Conservation (phyloP, 2,113 vertebrate genomes). For the human (Homo sapiens) region GRCh38 chr5:82942001-82942500, state of each 20-base stretch:
- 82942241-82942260: background rate
- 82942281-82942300: background rate
- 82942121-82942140: background rate
- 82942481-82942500: background rate
- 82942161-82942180: background rate
- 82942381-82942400: background rate
- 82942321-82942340: background rate
- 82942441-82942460: background rate
- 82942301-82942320: background rate
- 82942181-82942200: background rate
- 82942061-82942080: slow-evolving; percentile 14
- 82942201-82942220: background rate
- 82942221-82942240: background rate
- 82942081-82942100: background rate
- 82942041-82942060: background rate
- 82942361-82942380: background rate
- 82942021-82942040: background rate
- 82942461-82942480: background rate
- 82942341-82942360: background rate
- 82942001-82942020: background rate
- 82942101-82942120: background rate
- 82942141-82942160: background rate
- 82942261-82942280: background rate
- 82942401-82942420: background rate
- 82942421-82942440: background rate